Evolutionary conservation across 1,140 invertebrate genomes (phyloP), one percentile per base, ranked within the genome.

Genomic region (Drosophila ironensis): DNA sequence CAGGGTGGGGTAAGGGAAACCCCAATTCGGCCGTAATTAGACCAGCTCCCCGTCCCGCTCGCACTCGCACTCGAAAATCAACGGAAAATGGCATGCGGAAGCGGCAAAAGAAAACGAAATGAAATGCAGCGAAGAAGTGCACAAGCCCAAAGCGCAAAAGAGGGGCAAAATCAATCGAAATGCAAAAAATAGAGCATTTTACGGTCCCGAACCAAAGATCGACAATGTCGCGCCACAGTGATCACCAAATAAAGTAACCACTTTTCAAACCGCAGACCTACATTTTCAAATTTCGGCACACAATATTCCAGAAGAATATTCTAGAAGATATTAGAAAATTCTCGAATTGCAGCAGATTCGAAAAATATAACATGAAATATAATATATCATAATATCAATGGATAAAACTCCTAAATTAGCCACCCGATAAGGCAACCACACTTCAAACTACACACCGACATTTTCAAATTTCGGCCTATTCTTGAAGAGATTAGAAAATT

Each of bases 61-160:
- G 22, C 60, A 38, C 24, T 7, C 6, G 14, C 9, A 3, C 4
- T 16, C 4, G 14, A 9, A 7, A 16, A 27, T n/a, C 6, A n/a
- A 35, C 20, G 22, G 11, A 14, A 16, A 25, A 27, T 27, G 59
- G 59, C 19, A 63, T 63, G 56, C 59, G 59, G 59, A 63, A 63
- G 42, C 56, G 28, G 12, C 61, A 16, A 16, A 20, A 25, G 20
- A 20, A 42, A 20, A 4, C 11, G 30, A n/a, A 0, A 12, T 4
- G 5, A 25, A 25, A 60, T 24, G 14, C 44, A 25, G 35, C 14
- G n/a, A 3, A 42, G 14, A 14, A 33, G 40, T 9, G 0, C 11
- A 12, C 24, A 16, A 7, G 12, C n/a, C n/a, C n/a, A 60, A 42
- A 42, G 5, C 5, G n/a, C 17, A 41, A 22, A n/a, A 37, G 12